These are phyloP conservation scores for Ophioninae sp. DNA, from an alignment of 2,888 invertebrate genomes.

Conservation along the genomic window DNA sequence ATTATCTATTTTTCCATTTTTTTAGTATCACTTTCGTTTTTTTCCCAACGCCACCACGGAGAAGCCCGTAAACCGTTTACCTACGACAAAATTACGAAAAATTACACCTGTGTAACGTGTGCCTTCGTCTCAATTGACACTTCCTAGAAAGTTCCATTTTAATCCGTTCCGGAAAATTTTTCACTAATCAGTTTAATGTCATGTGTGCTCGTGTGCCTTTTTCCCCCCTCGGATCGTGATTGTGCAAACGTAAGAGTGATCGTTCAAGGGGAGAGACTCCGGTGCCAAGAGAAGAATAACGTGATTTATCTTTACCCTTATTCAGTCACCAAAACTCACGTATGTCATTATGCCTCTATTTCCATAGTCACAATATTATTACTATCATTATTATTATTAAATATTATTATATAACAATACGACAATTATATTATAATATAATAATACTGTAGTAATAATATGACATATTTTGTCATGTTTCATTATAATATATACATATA, in stretches of 20 bases:
- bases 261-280: slow-evolving; percentile 75
- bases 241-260: slow-evolving; percentile 46
- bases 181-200: slow-evolving; percentile 1
- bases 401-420: too few relatives aligned
- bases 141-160: background rate
- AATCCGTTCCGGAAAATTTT: background rate
- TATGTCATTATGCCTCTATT: slow-evolving; percentile 44
- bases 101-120: background rate
- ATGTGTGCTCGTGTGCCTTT: slow-evolving; percentile 22
- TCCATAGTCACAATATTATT: background rate
- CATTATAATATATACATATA: too few relatives aligned
- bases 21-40: slow-evolving; percentile 16
- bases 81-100: slow-evolving; percentile 7
- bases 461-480: too few relatives aligned
- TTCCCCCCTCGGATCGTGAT: slow-evolving; percentile 17
- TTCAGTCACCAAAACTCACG: slow-evolving; percentile 70
- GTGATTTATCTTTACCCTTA: slow-evolving; percentile 50
- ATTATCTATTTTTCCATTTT: slow-evolving; percentile 1
- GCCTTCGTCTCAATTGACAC: slow-evolving; percentile 23
- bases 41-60: slow-evolving; percentile 74
- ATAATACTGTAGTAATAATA: too few relatives aligned
- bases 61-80: slow-evolving; percentile 49
- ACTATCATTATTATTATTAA: slow-evolving; percentile 3
- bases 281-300: slow-evolving; percentile 55
- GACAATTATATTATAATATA: too few relatives aligned